These are phyloP conservation scores for Alentia gelatinosa DNA, from an alignment of 2,888 invertebrate genomes.

Conservation along the genomic window DNA sequence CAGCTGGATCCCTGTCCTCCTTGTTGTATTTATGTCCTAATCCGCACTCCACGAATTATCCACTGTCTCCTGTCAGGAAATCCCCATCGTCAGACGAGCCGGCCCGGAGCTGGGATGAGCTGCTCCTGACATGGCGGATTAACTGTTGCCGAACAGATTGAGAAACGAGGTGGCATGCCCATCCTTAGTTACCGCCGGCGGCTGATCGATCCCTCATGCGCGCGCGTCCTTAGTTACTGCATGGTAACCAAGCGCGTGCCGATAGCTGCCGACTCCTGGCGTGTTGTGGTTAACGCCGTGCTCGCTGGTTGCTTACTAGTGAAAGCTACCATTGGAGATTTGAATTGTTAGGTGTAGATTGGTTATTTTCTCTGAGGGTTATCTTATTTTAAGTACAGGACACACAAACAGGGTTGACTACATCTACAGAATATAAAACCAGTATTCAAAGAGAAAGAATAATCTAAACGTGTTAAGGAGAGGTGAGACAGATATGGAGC, in stretches of 20 bases:
- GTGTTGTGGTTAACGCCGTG: not conserved
- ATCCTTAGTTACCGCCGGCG: not conserved
- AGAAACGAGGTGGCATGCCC: not conserved
- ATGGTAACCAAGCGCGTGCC: not conserved
- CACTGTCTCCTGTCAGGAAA: too few relatives aligned
- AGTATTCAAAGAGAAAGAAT: too few relatives aligned
- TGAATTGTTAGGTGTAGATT: too few relatives aligned
- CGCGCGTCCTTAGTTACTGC: conserved; percentile 37
- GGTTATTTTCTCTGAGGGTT: too few relatives aligned
- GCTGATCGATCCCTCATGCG: not conserved
- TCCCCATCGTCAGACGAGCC: not conserved
- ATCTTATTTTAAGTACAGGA: too few relatives aligned
- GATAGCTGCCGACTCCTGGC: not conserved
- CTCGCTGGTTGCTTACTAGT: not conserved
- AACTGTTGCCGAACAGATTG: not conserved
- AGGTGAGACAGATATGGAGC: too few relatives aligned
- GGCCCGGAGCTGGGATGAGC: not conserved
- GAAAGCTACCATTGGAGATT: too few relatives aligned
- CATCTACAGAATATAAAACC: too few relatives aligned
- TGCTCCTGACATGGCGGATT: not conserved
- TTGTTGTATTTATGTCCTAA: not conserved
- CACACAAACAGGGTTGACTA: too few relatives aligned
- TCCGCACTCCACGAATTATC: not conserved
- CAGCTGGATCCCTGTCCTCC: not conserved
- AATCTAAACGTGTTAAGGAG: too few relatives aligned